Base-by-base conservation (phyloP, 2,797 vertebrate species). In the Syncerus caffer region DNA sequence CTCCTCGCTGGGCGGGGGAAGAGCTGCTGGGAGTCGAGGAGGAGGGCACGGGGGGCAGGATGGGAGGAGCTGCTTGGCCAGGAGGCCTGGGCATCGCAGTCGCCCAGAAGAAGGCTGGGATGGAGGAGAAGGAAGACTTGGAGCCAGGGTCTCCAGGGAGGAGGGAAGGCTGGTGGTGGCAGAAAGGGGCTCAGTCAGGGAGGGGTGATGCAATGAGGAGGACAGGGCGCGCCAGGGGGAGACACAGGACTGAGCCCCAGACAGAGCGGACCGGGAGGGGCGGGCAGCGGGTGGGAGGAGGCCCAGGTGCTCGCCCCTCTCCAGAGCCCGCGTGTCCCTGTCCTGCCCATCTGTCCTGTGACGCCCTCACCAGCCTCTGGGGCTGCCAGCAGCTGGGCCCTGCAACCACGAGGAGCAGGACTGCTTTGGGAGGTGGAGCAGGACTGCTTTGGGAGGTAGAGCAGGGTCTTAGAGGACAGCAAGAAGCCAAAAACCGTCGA, bases 321-420 rank as follows among this genome's bases (percentile, higher is more conserved):
- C 12, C 23, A 29, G 38, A 31, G 16, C 4, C 25, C 2, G 1
- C 1, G 1, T 1, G 11, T 34, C 29, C 15, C 0, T n/a, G 6
- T 42, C 29, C 12, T 2, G 50, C 19, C 55, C 9, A 53, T 47
- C 14, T 23, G 4, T 12, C 15, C 53, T 23, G 45, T 5, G n/a
- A 25, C 0, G 38, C 19, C 15, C 51, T 79, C 53, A 6, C 12
- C n/a, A 34, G 79, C 60, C 27, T 42, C 25, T 5, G 76, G 47
- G 50, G 8, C 45, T 42, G 8, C 71, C 45, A 23, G 93, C 21
- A 53, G n/a, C 27, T 1, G 3, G 21, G 21, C 4, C 60, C 85
- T n/a, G n/a, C n/a, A n/a, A n/a, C n/a, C n/a, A n/a, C n/a, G n/a
- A n/a, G n/a, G n/a, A 83, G 34, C 8, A 14, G 38, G 21, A 16